phyloP scores from a whole-genome alignment of 2,797 vertebrate genomes.

The Naso thynnoides region DNA sequence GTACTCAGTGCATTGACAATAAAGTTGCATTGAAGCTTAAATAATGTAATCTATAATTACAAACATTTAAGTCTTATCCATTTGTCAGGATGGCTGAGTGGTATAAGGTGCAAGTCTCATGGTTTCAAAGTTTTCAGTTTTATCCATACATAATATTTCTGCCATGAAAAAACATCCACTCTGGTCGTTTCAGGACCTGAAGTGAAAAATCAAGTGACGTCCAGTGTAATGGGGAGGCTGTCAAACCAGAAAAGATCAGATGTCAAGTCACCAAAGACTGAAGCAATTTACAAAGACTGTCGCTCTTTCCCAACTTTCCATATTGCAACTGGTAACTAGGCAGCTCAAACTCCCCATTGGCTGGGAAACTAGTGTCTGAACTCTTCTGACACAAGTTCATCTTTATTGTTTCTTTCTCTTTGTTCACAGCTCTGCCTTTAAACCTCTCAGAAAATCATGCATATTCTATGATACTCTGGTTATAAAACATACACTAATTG shows the following conservation, averaged over 20 bases:
- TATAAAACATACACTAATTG: too few relatives aligned
- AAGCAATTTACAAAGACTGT: slow-evolving; percentile 52
- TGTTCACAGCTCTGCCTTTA: not conserved
- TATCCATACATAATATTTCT: too few relatives aligned
- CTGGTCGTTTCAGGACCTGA: slow-evolving; percentile 37
- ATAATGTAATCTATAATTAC: not conserved
- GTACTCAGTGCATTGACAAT: not conserved
- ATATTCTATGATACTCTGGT: not conserved
- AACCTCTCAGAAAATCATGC: slow-evolving; percentile 2
- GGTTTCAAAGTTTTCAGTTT: too few relatives aligned
- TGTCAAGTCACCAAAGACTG: slow-evolving; percentile 63
- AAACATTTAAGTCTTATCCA: not conserved
- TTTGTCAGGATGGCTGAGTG: too few relatives aligned
- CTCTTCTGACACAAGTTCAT: slow-evolving; percentile 33
- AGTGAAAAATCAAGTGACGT: slow-evolving; percentile 49
- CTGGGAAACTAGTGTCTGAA: slow-evolving; percentile 51
- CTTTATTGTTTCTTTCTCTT: slow-evolving; percentile 15
- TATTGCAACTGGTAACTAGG: slow-evolving; percentile 45
- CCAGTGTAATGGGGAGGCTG: slow-evolving; percentile 42
- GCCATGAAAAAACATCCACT: slow-evolving; percentile 20
- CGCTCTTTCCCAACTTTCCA: slow-evolving; percentile 34
- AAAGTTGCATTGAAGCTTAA: not conserved
- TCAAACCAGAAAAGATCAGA: slow-evolving; percentile 51
- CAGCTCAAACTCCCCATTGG: slow-evolving; percentile 48
- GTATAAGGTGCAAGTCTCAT: too few relatives aligned